Evolutionary conservation across 2,888 invertebrate species (phyloP).

Genomic region (Bombyx huttoni): DNA sequence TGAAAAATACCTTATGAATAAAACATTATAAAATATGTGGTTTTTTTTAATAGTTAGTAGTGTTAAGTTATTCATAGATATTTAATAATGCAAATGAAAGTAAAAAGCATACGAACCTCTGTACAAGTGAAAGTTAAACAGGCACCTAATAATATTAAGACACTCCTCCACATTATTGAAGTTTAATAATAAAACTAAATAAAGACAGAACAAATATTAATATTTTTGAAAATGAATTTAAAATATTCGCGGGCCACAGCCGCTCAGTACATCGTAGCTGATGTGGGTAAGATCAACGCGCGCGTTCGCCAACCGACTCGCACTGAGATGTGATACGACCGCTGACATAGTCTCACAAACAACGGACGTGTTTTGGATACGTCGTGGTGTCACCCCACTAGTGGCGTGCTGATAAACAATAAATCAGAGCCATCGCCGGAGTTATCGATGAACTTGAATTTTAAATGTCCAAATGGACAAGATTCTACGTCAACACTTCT

Average conservation of each 20-base stretch:
- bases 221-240: slow-evolving; percentile 32
- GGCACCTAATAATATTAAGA: slow-evolving; percentile 44
- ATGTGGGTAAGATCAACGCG: slow-evolving; percentile 37
- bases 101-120: slow-evolving; percentile 40
- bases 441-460: slow-evolving; percentile 3
- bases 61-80: background rate
- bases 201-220: slow-evolving; percentile 18
- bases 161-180: slow-evolving; percentile 52
- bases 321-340: slow-evolving; percentile 45
- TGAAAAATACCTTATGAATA: no score
- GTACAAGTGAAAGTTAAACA: slow-evolving; percentile 44
- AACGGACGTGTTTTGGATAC: slow-evolving; percentile 44
- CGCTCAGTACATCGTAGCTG: slow-evolving; percentile 34
- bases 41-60: no score
- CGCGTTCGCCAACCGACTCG: slow-evolving; percentile 41
- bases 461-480: no score
- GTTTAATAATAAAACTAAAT: slow-evolving; percentile 23
- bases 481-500: no score
- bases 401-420: slow-evolving; percentile 13
- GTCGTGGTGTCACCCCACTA: slow-evolving; percentile 43
- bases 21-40: no score
- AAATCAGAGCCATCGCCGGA: slow-evolving; percentile 9
- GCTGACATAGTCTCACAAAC: slow-evolving; percentile 20
- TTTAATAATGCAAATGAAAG: slow-evolving; percentile 8
- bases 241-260: slow-evolving; percentile 45